Evolutionary conservation across 30 jellyfish, hydroid and myxozoan genomes (phyloP).

Genomic region (Haliclystus octoradiatus): DNA sequence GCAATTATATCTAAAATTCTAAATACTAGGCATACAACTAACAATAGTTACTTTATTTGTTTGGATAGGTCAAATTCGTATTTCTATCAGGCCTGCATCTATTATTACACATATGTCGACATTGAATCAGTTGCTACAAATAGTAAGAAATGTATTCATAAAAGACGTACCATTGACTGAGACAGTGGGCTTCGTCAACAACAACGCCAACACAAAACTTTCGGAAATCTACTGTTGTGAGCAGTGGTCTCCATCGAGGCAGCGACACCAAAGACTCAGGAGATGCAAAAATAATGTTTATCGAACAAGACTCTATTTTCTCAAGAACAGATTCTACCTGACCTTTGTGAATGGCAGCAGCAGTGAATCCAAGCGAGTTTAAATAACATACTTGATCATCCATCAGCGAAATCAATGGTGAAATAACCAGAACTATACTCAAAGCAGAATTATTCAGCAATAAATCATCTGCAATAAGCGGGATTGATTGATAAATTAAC

Average conservation of each 20-base stretch:
- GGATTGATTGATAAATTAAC: conserved; percentile 17
- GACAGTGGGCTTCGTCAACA: conserved; percentile 24
- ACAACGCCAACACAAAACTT: conserved; percentile 27
- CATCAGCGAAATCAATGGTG: conserved; percentile 13
- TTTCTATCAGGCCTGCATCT: too few relatives aligned
- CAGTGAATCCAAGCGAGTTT: conserved; percentile 1
- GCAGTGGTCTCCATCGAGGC: conserved; percentile 15
- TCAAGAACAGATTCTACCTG: too few relatives aligned
- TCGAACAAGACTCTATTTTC: neutral
- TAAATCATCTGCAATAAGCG: conserved; percentile 4
- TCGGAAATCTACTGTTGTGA: conserved; percentile 9
- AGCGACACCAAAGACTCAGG: conserved; percentile 22
- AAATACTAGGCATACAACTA: too few relatives aligned
- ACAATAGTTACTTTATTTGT: too few relatives aligned
- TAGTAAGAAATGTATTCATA: neutral
- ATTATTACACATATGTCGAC: too few relatives aligned
- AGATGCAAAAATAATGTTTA: conserved; percentile 8
- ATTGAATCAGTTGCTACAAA: neutral
- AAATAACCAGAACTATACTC: neutral
- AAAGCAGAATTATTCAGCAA: neutral
- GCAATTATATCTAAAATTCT: too few relatives aligned
- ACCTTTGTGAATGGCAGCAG: conserved; percentile 14
- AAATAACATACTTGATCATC: conserved; percentile 7
- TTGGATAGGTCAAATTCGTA: too few relatives aligned
- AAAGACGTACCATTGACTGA: conserved; percentile 18